A percentile compares a stretch with the other conserved stretches of the same genome.
These are phyloP conservation scores for Ectobius pallidus DNA, from an alignment of 2,888 invertebrate species.

Conservation along the genomic window DNA sequence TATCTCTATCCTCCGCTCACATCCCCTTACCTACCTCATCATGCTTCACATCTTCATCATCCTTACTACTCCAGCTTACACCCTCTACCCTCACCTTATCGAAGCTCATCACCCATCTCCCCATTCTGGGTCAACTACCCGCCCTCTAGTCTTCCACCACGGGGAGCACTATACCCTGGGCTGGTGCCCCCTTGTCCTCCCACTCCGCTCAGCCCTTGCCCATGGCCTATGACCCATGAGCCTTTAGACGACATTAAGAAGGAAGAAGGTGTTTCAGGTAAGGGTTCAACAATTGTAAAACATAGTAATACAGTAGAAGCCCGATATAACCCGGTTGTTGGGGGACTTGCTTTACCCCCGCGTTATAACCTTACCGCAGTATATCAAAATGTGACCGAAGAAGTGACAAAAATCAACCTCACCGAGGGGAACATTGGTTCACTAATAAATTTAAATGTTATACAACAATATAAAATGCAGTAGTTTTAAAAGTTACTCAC, in stretches of 20 bases:
- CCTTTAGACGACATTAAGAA: conserved; percentile 45
- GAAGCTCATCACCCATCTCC: conserved; percentile 41
- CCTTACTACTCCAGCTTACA: conserved; percentile 39
- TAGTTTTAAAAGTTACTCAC: no score
- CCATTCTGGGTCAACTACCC: conserved; percentile 44
- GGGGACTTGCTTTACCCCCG: no score
- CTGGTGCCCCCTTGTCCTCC: conserved; percentile 41
- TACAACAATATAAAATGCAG: no score
- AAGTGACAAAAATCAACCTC: no score
- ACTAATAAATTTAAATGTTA: no score
- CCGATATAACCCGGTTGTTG: no score
- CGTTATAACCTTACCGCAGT: no score
- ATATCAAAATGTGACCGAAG: no score
- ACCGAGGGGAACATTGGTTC: no score
- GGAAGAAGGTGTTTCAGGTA: conserved; percentile 64
- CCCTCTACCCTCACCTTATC: conserved; percentile 39
- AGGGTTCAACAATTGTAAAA: no score
- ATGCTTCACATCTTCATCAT: conserved; percentile 33
- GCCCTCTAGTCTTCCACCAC: conserved; percentile 44
- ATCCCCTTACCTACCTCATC: conserved; percentile 41
- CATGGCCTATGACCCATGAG: conserved; percentile 45
- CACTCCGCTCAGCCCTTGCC: conserved; percentile 42
- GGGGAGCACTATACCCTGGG: conserved; percentile 41
- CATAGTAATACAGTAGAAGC: no score
- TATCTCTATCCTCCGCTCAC: conserved; percentile 36